Evolutionary conservation across 2,888 invertebrate genomes (phyloP).

Genomic region (Metacarcinus magister): DNA sequence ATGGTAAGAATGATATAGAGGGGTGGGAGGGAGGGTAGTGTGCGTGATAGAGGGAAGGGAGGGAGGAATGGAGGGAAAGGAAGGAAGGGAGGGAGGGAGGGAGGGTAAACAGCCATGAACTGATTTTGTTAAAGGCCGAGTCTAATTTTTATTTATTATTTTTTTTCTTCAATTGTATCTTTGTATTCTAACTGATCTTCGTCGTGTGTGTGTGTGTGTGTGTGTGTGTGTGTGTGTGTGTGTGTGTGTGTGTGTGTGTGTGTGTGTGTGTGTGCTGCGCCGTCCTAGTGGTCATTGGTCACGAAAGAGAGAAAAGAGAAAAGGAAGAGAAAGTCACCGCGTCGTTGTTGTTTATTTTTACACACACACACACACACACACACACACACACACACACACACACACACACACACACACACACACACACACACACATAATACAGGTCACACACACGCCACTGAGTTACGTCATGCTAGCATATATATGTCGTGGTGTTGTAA

Average conservation of each 20-base stretch:
- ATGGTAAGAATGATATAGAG: background rate
- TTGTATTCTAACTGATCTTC: background rate
- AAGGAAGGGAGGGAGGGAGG: background rate
- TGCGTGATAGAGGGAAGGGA: background rate
- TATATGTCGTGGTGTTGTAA: too few species aligned
- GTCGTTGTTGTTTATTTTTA: background rate
- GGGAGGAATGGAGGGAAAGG: background rate
- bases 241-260: slow-evolving; percentile 33
- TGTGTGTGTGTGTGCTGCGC: background rate
- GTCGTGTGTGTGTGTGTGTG: background rate
- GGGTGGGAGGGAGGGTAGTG: background rate
- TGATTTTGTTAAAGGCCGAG: background rate
- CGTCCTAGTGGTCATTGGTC: background rate
- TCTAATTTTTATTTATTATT: background rate
- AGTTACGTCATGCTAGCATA: background rate
- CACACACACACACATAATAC: background rate
- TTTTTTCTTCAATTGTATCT: background rate
- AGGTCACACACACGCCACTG: background rate
- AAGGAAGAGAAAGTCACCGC: background rate
- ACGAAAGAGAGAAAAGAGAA: background rate
- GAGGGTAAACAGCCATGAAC: background rate
- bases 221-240: slow-evolving; percentile 52
- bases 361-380: background rate
- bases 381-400: slow-evolving; percentile 2
- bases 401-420: slow-evolving; percentile 3